Evolutionary conservation across 2,888 invertebrate genomes (phyloP), one percentile per base, ranked within the genome.

Genomic region (Netelia melanura): DNA sequence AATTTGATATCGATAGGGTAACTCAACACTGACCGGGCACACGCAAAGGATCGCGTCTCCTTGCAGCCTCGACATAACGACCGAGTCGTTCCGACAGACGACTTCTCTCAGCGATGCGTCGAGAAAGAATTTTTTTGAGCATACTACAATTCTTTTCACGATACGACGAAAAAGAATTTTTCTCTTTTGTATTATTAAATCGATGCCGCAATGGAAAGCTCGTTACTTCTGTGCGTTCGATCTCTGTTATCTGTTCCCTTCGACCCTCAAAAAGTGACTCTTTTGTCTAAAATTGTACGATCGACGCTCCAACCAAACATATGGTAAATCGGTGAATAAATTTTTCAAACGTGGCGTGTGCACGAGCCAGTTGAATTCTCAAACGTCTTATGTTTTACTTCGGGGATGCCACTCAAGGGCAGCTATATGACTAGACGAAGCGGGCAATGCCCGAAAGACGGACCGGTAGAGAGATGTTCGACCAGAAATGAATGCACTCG

Each of bases 1-100:
- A 93, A 93, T 93, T 93, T 90, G 93, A 93, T 93, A 93, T 93
- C 92, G 92, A 93, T 93, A 91, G 88, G 88, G 93, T 92, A 93
- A 91, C 89, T 85, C 87, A 87, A 90, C 87, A 89, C 89, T 87
- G 62, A 84, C 83, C 70, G 82, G 87, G 89, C 89, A 89, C 89
- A 89, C 89, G 90, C 90, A 90, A 90, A 88, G 89, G 86, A 48
- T 76, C 75, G 58, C 77, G 43, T 67, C 48, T 71, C 74, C 56
- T 79, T 30, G 58, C 58, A 58, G 58, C 58, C 71, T 56, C 82
- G 70, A 58, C n/a, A 82, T 64, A 38, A 71, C 56, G 38, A 65
- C 30, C 48, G 65, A 43, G 14, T 43, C 54, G n/a, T 54, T 17
- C 43, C 23, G 44, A 71, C 44, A 23, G 58, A 52, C 17, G 48